phyloP scores from a whole-genome alignment of 1,140 invertebrate genomes.

The Psix sp. region DNA sequence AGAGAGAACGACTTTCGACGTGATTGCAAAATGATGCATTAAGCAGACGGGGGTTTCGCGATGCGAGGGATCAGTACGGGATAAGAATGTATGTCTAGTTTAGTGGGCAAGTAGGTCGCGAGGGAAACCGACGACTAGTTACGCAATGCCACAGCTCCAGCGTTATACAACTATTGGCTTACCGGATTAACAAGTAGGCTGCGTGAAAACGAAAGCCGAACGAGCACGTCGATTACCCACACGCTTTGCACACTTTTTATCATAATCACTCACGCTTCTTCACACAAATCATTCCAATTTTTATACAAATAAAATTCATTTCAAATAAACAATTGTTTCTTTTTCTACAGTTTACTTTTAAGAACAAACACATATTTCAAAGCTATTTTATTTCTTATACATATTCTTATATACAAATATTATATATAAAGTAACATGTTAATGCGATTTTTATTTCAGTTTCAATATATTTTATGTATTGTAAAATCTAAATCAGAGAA shows the following conservation, averaged over 20 bases:
- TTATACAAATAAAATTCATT: too few relatives aligned
- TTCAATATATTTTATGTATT: too few relatives aligned
- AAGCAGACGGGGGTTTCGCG: constrained; percentile 34
- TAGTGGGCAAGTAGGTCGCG: constrained; percentile 79
- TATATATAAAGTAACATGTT: too few relatives aligned
- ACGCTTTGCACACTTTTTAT: constrained; percentile 54
- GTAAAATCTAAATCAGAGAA: too few relatives aligned
- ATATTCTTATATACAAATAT: too few relatives aligned
- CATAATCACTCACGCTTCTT: constrained; percentile 35
- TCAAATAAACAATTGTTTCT: too few relatives aligned
- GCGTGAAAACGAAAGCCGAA: constrained; percentile 76
- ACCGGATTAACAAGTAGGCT: constrained; percentile 77
- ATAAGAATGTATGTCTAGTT: constrained; percentile 80
- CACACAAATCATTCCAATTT: constrained; percentile 7
- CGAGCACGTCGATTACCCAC: constrained; percentile 47
- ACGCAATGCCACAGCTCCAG: constrained; percentile 74
- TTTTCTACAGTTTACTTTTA: too few relatives aligned
- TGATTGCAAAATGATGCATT: constrained; percentile 6
- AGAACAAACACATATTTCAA: too few relatives aligned
- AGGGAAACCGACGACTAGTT: constrained; percentile 72
- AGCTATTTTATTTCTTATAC: too few relatives aligned
- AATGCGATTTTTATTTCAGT: too few relatives aligned
- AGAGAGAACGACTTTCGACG: too few relatives aligned
- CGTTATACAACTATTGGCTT: constrained; percentile 78
- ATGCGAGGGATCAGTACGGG: constrained; percentile 65